Base-by-base conservation (phyloP, 92 coral and sea anemone species). In the Epizoanthus fatuus region DNA sequence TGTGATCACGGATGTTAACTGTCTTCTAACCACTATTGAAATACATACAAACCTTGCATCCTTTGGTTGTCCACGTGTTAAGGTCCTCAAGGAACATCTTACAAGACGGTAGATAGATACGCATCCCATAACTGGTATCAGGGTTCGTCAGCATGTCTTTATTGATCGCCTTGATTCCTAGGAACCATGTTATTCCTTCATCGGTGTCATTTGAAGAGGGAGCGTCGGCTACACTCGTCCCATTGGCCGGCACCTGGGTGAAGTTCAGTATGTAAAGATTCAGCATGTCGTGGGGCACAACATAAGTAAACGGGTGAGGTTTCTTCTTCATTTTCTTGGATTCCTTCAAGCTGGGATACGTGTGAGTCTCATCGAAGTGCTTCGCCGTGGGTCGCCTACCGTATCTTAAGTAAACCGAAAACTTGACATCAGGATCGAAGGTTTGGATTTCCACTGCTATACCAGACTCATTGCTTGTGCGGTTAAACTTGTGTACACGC, bases 401-500 rank as follows among this genome's bases (percentile, higher is more conserved):
- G 52, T 90, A 95, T 17, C 94, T 76, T 40, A 81, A 66, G 16
- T 63, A 69, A 1, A 92, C 91, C 62, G 80, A 68, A 67, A 95
- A 95, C 72, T 82, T 95, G 67, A 95, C 64, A n/a, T 86, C 83
- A 11, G 95, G 89, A 35, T 96, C 93, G 59, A 89, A 93, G 16
- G 86, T 49, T 65, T 71, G 75, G 55, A 96, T 89, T 59, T 95
- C 93, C 4, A 96, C 72, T 7, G 92, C 99, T 40, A 96, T 87
- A 20, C 92, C 98, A 0, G 98, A 75, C 25, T 87, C 91, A 69
- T 84, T 88, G 45, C 80, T 86, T 9, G 98, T 92, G 69, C 97
- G 98, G 86, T 96, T 96, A 89, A 96, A 96, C 72, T 86, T 95
- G 87, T 96, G 99, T 13, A 95, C 92, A 40, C 96, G 93, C 95